phyloP scores from a whole-genome alignment of 2,797 vertebrate species.

The Saxicola maurus region DNA sequence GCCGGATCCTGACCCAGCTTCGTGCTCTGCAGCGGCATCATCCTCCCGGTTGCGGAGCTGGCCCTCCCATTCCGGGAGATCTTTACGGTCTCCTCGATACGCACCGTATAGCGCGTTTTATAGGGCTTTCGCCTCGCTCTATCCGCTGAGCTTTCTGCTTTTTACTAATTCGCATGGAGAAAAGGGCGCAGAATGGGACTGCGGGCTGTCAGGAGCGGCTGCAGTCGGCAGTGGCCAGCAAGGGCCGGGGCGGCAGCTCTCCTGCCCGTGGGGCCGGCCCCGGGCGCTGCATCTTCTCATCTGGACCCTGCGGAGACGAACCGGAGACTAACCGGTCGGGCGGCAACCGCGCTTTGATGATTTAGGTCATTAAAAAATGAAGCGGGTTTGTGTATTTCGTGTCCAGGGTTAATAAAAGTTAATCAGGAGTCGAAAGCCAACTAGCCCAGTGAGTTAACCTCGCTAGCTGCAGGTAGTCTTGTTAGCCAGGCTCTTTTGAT shows the following conservation, averaged over 20 bases:
- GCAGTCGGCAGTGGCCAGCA: not conserved
- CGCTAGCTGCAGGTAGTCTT: slow-evolving; percentile 35
- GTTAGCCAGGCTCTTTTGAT: slow-evolving; percentile 15
- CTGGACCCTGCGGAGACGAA: not conserved
- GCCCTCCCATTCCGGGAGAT: not conserved
- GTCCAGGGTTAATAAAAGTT: slow-evolving; percentile 18
- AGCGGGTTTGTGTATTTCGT: not conserved
- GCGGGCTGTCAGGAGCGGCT: not conserved
- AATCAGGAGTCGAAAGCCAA: not conserved
- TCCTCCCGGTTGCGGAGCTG: not conserved
- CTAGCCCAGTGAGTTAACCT: not conserved
- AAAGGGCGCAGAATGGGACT: not conserved
- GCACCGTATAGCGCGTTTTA: not conserved
- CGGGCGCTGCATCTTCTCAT: not conserved
- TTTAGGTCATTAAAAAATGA: not conserved
- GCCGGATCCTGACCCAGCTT: not conserved
- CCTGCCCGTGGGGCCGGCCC: not conserved
- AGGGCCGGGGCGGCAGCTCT: too few species aligned
- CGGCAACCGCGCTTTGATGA: not conserved
- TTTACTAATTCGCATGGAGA: not conserved
- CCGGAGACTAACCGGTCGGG: not conserved
- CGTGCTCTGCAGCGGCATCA: not conserved
- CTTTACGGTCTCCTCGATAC: not conserved
- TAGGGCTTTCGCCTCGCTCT: not conserved
- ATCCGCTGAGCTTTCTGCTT: not conserved